phyloP scores from a whole-genome alignment of 1,140 invertebrate genomes.

The Helicoverpa armigera region DNA sequence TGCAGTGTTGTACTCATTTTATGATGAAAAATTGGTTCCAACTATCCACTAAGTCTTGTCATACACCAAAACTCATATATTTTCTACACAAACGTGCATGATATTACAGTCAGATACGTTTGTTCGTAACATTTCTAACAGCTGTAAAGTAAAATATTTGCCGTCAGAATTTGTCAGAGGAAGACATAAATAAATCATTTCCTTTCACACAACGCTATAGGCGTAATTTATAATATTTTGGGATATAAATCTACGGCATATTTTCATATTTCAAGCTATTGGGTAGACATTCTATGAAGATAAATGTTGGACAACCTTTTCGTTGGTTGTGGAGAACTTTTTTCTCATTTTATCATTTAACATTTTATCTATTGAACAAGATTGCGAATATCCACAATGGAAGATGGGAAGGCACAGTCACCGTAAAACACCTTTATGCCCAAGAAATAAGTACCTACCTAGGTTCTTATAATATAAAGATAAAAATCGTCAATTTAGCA shows the following conservation, averaged over 20 bases:
- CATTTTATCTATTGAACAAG: too few relatives aligned
- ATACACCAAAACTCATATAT: background rate
- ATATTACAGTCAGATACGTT: background rate
- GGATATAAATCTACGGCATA: background rate
- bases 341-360: too few relatives aligned
- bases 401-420: too few relatives aligned
- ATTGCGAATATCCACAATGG: too few relatives aligned
- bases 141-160: constrained; percentile 18
- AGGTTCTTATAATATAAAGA: background rate
- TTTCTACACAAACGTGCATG: background rate
- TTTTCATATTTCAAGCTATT: background rate
- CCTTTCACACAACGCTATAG: background rate
- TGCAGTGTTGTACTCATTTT: too few relatives aligned
- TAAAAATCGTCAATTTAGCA: too few relatives aligned
- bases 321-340: too few relatives aligned
- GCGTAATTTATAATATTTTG: background rate
- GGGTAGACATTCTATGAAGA: too few relatives aligned
- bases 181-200: constrained; percentile 38
- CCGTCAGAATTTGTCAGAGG: constrained; percentile 9
- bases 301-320: too few relatives aligned
- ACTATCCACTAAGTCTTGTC: too few relatives aligned
- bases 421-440: too few relatives aligned
- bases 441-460: background rate
- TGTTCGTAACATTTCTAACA: constrained; percentile 4
- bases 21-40: too few relatives aligned